These are phyloP conservation scores for Eupeodes latifasciatus DNA, from an alignment of 2,888 invertebrate species.

Conservation along the genomic window DNA sequence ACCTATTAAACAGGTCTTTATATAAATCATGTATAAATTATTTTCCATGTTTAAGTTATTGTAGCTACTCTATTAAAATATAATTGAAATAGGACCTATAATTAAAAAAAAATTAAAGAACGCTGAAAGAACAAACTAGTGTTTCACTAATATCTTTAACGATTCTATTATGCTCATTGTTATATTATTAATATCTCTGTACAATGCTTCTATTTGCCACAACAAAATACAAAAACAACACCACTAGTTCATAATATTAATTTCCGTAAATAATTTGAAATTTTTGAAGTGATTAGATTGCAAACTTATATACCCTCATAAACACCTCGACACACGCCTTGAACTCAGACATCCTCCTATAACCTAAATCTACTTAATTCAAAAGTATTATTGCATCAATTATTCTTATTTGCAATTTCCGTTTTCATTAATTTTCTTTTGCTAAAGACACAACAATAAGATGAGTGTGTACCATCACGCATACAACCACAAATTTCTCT, in stretches of 20 bases:
- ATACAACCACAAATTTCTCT: neutral
- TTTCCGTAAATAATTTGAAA: slow-evolving; percentile 16
- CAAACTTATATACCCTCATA: slow-evolving; percentile 8
- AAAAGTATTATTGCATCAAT: slow-evolving; percentile 37
- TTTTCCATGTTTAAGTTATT: no score
- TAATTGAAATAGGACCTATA: no score
- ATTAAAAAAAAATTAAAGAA: no score
- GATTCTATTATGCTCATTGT: no score
- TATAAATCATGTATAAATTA: no score
- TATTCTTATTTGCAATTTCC: slow-evolving; percentile 51
- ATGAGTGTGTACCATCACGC: neutral
- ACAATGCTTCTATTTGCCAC: neutral
- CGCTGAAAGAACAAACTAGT: no score
- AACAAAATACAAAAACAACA: neutral
- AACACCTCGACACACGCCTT: slow-evolving; percentile 2
- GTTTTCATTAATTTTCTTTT: slow-evolving; percentile 37
- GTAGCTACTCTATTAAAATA: no score
- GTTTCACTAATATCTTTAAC: no score
- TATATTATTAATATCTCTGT: no score
- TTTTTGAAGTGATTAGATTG: slow-evolving; percentile 10
- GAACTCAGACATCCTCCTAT: neutral
- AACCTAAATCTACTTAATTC: slow-evolving; percentile 27
- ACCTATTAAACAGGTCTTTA: no score
- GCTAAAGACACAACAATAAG: slow-evolving; percentile 6
- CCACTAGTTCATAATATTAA: slow-evolving; percentile 2